phyloP scores from a whole-genome alignment of 1,140 invertebrate genomes.

The Drosophila aff. region DNA sequence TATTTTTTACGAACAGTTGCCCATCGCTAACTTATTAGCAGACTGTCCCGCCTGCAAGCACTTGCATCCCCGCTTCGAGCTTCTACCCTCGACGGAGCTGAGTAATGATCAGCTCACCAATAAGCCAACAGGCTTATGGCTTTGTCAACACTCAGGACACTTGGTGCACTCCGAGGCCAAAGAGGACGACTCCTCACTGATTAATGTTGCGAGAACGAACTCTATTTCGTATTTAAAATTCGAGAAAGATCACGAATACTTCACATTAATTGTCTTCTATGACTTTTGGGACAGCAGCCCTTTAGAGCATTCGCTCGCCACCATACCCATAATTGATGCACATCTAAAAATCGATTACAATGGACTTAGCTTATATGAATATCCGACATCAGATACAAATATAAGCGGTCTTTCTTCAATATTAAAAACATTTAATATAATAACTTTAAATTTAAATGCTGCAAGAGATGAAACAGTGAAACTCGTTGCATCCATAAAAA shows the following conservation, averaged over 20 bases:
- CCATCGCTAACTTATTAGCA: no score
- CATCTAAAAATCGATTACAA: accelerated
- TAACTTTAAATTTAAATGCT: no score
- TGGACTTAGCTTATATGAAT: neutral
- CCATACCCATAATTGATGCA: neutral
- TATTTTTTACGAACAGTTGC: neutral
- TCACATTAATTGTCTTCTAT: neutral
- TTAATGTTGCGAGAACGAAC: neutral
- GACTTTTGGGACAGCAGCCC: neutral
- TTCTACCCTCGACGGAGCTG: no score
- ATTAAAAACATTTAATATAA: neutral
- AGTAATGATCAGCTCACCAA: no score
- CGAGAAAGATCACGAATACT: no score
- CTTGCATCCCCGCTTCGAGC: no score
- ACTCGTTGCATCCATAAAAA: neutral
- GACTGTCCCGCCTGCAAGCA: no score
- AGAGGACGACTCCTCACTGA: neutral
- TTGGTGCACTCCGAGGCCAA: no score
- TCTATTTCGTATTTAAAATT: no score
- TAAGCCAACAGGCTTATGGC: no score
- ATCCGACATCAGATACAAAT: neutral
- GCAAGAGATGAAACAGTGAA: no score
- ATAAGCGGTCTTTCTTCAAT: neutral
- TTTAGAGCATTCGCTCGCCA: neutral
- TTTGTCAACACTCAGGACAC: no score